phyloP scores from a whole-genome alignment of 2,113 vertebrate genomes.

The Pelodiscus sinensis region DNA sequence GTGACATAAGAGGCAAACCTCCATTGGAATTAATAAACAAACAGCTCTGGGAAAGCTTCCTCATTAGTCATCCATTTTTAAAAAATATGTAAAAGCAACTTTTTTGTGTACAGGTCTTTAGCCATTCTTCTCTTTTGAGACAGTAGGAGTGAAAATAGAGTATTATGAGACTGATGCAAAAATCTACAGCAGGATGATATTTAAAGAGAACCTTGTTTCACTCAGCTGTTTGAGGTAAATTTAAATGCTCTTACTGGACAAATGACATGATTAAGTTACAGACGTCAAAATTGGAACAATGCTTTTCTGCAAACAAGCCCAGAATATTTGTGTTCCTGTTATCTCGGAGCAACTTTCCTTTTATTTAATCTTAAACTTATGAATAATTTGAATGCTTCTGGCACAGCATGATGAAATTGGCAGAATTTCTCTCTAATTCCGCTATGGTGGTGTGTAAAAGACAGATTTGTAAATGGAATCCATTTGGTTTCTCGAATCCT shows the following conservation, averaged over 20 bases:
- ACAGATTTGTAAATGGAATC: neutral
- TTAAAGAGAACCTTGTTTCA: neutral
- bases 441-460: neutral
- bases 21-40: neutral
- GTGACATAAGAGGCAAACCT: neutral
- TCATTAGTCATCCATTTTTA: neutral
- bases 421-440: neutral
- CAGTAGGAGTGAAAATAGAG: neutral
- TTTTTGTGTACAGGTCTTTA: neutral
- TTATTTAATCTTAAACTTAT: neutral
- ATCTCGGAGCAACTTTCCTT: too few relatives aligned
- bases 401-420: neutral
- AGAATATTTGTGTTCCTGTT: neutral
- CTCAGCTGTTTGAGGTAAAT: neutral
- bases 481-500: neutral
- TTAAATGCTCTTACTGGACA: neutral
- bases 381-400: neutral
- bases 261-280: neutral
- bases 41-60: neutral
- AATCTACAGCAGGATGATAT: neutral
- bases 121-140: neutral
- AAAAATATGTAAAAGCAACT: neutral
- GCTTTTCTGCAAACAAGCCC: rapidly evolving
- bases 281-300: neutral
- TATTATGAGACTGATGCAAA: neutral